These are phyloP conservation scores for Machimus rusticus DNA, from an alignment of 2,888 invertebrate genomes.

Conservation along the genomic window DNA sequence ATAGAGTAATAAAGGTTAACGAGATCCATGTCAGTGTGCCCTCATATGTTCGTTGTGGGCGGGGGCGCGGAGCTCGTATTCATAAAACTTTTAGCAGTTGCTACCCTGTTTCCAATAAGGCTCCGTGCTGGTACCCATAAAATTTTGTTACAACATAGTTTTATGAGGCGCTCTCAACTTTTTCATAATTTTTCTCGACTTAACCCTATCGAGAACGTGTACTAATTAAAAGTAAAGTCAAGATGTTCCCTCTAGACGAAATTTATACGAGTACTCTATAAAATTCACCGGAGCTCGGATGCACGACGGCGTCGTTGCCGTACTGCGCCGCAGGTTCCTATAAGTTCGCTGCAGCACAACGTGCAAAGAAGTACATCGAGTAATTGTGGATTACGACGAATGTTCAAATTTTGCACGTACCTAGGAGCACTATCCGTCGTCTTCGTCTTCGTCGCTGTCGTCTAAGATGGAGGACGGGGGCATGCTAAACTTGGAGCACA, in stretches of 20 bases:
- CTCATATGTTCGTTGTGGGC: background rate
- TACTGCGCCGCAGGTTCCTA: background rate
- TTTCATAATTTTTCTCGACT: slow-evolving; percentile 33
- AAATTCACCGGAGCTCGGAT: background rate
- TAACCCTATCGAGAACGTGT: slow-evolving; percentile 31
- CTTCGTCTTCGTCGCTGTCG: background rate
- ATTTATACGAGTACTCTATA: slow-evolving; percentile 25
- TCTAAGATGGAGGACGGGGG: background rate
- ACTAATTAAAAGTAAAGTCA: slow-evolving; percentile 36
- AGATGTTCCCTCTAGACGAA: slow-evolving; percentile 19
- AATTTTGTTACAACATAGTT: slow-evolving; percentile 10
- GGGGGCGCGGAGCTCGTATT: background rate
- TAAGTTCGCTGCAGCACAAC: background rate
- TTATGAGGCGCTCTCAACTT: slow-evolving; percentile 26
- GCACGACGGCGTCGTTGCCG: background rate
- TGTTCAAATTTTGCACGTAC: slow-evolving; percentile 30
- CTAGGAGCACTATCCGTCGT: slow-evolving; percentile 11
- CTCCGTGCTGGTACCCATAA: background rate
- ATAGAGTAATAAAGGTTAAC: background rate
- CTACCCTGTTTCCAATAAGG: background rate
- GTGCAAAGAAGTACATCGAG: slow-evolving; percentile 28
- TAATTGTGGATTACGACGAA: slow-evolving; percentile 31
- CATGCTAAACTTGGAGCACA: slow-evolving; percentile 20
- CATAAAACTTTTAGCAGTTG: slow-evolving; percentile 1
- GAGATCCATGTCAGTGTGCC: background rate